Evolutionary conservation across 2,113 vertebrate genomes (phyloP).

Genomic region (Fulmarus glacialis): DNA sequence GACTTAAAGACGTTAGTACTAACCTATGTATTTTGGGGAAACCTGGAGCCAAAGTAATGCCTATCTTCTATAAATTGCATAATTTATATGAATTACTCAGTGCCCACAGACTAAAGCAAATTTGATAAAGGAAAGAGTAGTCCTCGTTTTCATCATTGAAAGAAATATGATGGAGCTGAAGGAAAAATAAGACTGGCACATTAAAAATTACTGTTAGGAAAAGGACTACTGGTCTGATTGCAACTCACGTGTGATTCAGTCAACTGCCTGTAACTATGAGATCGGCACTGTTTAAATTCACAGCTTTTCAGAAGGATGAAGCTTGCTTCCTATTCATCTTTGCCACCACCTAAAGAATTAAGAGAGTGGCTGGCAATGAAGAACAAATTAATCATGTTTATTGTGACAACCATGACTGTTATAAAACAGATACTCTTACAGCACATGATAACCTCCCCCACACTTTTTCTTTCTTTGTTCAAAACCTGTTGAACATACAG

Average conservation of each 20-base stretch:
- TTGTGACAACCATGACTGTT: constrained; percentile 58
- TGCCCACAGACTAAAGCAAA: neutral
- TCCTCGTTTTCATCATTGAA: neutral
- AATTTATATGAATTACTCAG: neutral
- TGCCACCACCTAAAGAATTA: constrained; percentile 49
- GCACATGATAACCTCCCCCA: neutral
- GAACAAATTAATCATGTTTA: constrained; percentile 66
- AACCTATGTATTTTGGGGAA: neutral
- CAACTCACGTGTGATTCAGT: neutral
- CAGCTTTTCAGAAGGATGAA: constrained; percentile 25
- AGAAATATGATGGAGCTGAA: neutral
- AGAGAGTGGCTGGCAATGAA: constrained; percentile 54
- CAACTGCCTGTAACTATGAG: constrained; percentile 1
- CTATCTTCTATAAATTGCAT: neutral
- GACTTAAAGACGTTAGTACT: neutral
- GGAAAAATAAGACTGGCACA: neutral
- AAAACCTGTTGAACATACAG: neutral
- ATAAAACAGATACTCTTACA: constrained; percentile 59
- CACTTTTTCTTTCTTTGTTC: neutral
- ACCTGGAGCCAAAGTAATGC: neutral
- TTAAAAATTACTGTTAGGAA: neutral
- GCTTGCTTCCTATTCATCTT: constrained; percentile 45
- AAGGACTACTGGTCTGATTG: constrained; percentile 10
- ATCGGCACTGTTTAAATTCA: constrained; percentile 40
- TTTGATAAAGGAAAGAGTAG: neutral